Conservation (phyloP, 1,140 invertebrate genomes). For the Gryllus bimaculatus region DNA sequence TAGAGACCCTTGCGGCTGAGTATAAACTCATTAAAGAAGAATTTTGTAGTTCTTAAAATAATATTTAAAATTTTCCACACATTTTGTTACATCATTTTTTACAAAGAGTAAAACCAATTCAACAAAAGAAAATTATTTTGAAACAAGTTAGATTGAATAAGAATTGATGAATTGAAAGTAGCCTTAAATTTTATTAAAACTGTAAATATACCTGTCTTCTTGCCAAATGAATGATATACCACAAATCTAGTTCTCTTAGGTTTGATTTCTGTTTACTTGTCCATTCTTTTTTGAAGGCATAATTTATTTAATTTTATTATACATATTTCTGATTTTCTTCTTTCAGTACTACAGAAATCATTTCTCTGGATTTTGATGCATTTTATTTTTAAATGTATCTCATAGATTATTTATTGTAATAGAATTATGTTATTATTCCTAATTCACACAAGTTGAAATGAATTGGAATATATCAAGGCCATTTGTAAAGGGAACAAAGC, state of each 20-base stretch:
- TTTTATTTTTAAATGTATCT: slow-evolving; percentile 3
- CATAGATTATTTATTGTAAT: background rate
- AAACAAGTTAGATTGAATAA: no score
- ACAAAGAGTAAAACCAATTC: no score
- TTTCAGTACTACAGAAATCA: background rate
- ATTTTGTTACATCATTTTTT: no score
- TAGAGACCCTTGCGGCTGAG: no score
- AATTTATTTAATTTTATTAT: background rate
- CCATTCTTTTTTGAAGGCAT: background rate
- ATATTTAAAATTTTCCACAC: no score
- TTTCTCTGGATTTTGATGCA: background rate
- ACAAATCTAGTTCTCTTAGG: background rate
- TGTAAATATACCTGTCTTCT: background rate
- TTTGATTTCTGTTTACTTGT: background rate
- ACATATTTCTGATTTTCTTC: no score
- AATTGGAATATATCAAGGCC: background rate
- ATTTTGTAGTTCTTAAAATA: no score
- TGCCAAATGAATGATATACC: background rate
- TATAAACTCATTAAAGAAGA: no score
- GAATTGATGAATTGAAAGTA: no score
- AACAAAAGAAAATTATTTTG: no score
- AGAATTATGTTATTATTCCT: background rate
- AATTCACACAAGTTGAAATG: background rate
- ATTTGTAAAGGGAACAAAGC: background rate
- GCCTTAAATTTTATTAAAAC: no score